A percentile compares a stretch with the other conserved stretches of the same genome.
Conservation (phyloP, 2,113 vertebrate genomes). For the Mellivora capensis region DNA sequence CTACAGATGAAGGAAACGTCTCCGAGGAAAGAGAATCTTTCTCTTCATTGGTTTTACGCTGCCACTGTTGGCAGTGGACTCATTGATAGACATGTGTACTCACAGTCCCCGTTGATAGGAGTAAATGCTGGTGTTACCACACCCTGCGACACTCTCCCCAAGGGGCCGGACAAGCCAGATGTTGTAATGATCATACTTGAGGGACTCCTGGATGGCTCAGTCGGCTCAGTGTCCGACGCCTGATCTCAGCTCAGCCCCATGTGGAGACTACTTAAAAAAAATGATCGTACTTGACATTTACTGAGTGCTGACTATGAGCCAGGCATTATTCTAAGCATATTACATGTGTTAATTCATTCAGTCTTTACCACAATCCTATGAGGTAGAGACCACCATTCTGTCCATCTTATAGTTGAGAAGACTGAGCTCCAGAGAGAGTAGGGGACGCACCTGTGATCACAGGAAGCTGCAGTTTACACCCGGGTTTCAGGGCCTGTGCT, state of each 20-base stretch:
- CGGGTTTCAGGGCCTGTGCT: neutral
- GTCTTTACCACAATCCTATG: neutral
- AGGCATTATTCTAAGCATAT: neutral
- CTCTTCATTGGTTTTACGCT: neutral
- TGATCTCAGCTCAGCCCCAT: neutral
- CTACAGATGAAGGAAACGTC: neutral
- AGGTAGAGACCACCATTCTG: neutral
- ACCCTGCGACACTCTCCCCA: neutral
- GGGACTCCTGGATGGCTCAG: neutral
- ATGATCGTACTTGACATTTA: neutral
- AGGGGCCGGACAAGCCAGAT: neutral
- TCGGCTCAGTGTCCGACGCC: neutral
- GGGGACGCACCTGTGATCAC: neutral
- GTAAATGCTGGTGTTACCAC: neutral
- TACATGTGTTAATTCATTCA: neutral
- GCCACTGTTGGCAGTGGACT: neutral
- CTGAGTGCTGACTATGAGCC: neutral
- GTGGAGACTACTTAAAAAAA: neutral
- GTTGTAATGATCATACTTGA: neutral
- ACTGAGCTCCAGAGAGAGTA: neutral
- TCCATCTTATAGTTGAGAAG: neutral
- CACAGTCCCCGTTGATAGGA: neutral
- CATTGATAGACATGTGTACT: neutral
- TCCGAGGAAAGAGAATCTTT: neutral
- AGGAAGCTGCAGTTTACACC: neutral